A percentile compares a stretch with the other conserved stretches of the same genome.
Conservation (phyloP, 2,113 vertebrate species). For the Zosterops japonicus region DNA sequence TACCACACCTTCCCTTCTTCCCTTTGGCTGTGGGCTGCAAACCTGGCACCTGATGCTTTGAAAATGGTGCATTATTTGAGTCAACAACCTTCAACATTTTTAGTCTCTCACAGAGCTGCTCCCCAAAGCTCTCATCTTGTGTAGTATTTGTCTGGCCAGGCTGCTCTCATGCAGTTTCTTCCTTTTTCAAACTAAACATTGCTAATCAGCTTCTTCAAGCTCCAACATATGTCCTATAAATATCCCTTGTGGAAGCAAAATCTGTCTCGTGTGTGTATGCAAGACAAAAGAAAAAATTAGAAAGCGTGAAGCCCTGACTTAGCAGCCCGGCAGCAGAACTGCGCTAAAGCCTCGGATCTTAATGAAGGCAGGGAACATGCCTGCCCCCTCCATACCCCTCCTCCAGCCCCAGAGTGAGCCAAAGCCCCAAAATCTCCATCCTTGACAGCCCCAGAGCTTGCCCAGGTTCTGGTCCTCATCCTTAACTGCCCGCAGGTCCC, state of each 20-base stretch:
- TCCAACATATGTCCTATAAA: conserved; percentile 59
- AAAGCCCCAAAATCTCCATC: rapidly evolving
- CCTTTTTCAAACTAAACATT: conserved; percentile 23
- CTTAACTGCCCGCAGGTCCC: background rate
- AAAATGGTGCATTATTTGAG: background rate
- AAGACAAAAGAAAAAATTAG: conserved; percentile 59
- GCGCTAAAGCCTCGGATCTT: background rate
- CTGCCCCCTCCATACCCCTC: background rate
- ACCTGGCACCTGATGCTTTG: background rate
- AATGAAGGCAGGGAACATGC: background rate
- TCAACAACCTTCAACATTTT: background rate
- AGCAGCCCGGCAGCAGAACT: conserved; percentile 18
- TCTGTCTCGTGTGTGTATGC: conserved; percentile 31
- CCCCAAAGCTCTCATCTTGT: background rate
- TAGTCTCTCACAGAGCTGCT: background rate
- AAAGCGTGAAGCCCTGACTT: conserved; percentile 52
- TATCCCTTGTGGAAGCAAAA: conserved; percentile 60
- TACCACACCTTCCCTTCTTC: background rate
- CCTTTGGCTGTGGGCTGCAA: background rate
- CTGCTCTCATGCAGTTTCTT: background rate
- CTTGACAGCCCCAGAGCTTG: rapidly evolving
- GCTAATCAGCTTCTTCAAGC: conserved; percentile 49
- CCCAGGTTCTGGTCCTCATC: background rate
- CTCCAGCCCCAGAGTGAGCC: background rate
- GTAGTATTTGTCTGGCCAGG: background rate